phyloP scores from a whole-genome alignment of 2,797 vertebrate genomes.

The Chiloscyllium punctatum region DNA sequence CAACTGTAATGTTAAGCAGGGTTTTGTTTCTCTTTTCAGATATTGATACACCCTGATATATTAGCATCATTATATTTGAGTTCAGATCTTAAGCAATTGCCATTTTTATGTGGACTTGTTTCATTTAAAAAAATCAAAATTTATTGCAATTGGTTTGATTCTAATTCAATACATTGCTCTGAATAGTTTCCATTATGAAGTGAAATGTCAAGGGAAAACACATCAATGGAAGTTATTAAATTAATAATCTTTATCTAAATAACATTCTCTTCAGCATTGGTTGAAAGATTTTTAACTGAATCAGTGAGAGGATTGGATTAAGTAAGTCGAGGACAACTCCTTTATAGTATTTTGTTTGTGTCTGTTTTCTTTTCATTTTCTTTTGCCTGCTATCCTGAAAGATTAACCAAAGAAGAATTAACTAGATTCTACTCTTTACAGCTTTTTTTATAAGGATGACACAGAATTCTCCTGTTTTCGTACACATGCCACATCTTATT shows the following conservation, averaged over 20 bases:
- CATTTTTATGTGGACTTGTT: neutral
- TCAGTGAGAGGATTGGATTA: neutral
- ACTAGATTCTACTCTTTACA: neutral
- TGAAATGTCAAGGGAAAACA: neutral
- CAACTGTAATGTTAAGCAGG: neutral
- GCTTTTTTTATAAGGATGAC: neutral
- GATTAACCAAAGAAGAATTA: neutral
- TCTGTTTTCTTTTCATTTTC: neutral
- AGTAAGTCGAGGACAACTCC: neutral
- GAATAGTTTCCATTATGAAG: neutral
- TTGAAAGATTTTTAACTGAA: neutral
- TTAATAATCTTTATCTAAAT: neutral
- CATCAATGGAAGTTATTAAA: neutral
- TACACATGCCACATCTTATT: neutral
- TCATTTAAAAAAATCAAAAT: neutral
- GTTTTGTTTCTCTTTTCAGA: neutral
- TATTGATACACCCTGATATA: neutral
- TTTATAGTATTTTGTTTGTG: neutral
- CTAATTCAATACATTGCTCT: neutral
- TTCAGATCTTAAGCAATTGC: neutral
- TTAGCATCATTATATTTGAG: neutral
- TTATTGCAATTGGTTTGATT: neutral
- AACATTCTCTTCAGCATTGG: neutral
- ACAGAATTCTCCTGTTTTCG: neutral
- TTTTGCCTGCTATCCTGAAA: neutral